A percentile compares a stretch with the other conserved stretches of the same genome.
phyloP scores from a whole-genome alignment of 2,888 invertebrate species.

The Muschampia plurimacula region DNA sequence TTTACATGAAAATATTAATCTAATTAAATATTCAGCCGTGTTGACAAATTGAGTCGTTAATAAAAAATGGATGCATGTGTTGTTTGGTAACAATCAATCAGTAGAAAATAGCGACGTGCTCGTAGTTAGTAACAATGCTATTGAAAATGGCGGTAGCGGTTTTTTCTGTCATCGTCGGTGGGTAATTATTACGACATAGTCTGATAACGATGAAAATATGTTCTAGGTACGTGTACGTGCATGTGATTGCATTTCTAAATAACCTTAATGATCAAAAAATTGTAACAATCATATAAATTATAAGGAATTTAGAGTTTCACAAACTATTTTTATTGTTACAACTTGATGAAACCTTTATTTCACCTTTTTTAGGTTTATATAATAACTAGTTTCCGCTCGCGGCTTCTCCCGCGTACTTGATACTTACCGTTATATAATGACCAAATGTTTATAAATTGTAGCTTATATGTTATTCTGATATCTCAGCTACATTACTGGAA shows the following conservation, averaged over 20 bases:
- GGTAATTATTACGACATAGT: slow-evolving; percentile 77
- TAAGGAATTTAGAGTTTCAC: no score
- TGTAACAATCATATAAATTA: neutral
- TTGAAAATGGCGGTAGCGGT: slow-evolving; percentile 59
- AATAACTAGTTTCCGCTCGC: no score
- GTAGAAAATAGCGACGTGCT: slow-evolving; percentile 47
- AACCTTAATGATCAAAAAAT: slow-evolving; percentile 18
- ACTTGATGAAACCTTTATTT: no score
- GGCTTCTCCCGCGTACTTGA: no score
- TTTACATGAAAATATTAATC: neutral
- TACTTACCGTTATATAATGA: no score
- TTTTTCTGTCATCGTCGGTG: slow-evolving; percentile 61
- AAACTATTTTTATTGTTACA: no score
- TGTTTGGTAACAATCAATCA: slow-evolving; percentile 48
- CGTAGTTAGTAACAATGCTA: slow-evolving; percentile 58
- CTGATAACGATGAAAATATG: slow-evolving; percentile 75
- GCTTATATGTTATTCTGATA: no score
- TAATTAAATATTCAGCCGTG: neutral
- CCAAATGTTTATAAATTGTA: no score
- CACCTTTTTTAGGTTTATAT: no score
- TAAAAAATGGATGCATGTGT: slow-evolving; percentile 21
- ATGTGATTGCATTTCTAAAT: slow-evolving; percentile 27
- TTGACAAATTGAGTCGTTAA: neutral
- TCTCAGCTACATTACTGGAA: no score
- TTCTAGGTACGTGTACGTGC: slow-evolving; percentile 45